Evolutionary conservation across 1,140 invertebrate species (phyloP), one percentile per base, ranked within the genome.

Genomic region (Propsilocerus akamusi): DNA sequence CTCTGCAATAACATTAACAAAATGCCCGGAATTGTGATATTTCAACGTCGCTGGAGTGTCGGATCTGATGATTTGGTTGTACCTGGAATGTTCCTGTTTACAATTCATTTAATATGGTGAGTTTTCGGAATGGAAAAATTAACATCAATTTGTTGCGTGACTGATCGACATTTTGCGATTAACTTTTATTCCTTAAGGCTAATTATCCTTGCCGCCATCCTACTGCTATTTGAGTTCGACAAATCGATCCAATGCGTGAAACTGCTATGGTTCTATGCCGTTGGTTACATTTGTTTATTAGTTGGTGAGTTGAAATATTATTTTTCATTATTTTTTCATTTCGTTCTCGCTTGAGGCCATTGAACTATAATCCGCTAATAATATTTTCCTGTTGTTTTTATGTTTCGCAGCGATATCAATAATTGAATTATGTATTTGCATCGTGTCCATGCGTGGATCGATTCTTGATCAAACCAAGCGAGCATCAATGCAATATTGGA

Each of bases 21-120:
- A 56, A 91, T 92, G 88, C 87, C 88, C 49, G 88, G 87, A 51
- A 75, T 92, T 56, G 78, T 90, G 48, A 80, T 86, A 41, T 90
- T 90, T 68, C 72, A 79, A 54, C 73, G 87, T 56, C 76, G 88
- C 54, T 92, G 88, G 87, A 81, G 81, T 57, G 83, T 89, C 53
- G 87, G 86, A 55, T 88, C 85, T 52, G 88, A 92, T 68, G 87
- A 92, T 71, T 73, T 92, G 48, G 83, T 89, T 50, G 79, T 91
- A 12, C 86, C 88, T 17, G 84, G 82, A 14, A 72, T 75, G 51
- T 79, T 88, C 60, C 71, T 91, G 4, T 75, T 85, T 58, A 61
- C 79, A 37, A 63, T 88, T 37, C 86, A 91, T 66, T 65, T 80
- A 28, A 72, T 82, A 61, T 90, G 87, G 88, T 90, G 64, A 76